These are phyloP conservation scores for Actinopyga echinites DNA, from an alignment of 53 echinoderm and acorn worm species.

Conservation along the genomic window DNA sequence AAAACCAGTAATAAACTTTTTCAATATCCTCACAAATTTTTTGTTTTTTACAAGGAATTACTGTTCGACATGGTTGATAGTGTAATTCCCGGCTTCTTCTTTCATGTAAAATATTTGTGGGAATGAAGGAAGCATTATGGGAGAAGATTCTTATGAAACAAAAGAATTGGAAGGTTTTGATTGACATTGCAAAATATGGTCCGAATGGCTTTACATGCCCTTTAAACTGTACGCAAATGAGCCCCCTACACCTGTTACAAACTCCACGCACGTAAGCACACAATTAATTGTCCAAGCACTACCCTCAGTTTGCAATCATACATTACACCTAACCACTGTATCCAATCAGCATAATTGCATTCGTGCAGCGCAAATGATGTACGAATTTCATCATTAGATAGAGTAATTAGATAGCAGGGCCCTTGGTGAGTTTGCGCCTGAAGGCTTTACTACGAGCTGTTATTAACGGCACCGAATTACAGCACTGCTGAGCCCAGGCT, in stretches of 20 bases:
- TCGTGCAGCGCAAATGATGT: slow-evolving; percentile 23
- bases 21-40: too few species aligned
- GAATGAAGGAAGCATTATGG: too few species aligned
- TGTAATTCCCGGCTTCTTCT: too few species aligned
- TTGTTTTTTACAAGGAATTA: too few species aligned
- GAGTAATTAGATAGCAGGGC: slow-evolving; percentile 30
- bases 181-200: too few species aligned
- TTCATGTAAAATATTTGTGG: too few species aligned
- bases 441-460: not conserved
- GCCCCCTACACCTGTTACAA: slow-evolving; percentile 8
- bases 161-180: too few species aligned
- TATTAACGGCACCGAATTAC: slow-evolving; percentile 22
- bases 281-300: slow-evolving; percentile 28
- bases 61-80: too few species aligned
- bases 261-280: not conserved
- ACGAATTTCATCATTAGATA: slow-evolving; percentile 17
- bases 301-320: slow-evolving; percentile 3
- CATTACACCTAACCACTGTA: not conserved
- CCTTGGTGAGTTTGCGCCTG: not conserved
- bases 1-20: too few species aligned
- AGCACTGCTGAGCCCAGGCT: not conserved
- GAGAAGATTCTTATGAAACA: too few species aligned
- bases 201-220: not conserved
- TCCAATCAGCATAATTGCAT: slow-evolving; percentile 38
- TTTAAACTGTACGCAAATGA: not conserved